Conservation (phyloP, 1,140 invertebrate genomes). For the Drosophila orosa region DNA sequence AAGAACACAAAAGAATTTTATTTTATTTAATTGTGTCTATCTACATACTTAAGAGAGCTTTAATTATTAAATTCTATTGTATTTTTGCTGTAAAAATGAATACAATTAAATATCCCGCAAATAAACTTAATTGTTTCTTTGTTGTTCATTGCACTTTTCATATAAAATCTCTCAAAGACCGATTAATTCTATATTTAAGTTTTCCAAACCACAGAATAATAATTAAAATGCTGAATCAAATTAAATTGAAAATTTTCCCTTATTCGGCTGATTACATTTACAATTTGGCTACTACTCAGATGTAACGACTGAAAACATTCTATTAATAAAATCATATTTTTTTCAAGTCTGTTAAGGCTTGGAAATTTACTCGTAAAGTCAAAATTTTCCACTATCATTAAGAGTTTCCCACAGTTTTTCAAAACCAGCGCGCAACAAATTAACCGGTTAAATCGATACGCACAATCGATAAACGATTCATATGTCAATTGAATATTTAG, state of each 20-base stretch:
- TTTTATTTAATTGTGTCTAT: background rate
- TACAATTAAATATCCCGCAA: no score
- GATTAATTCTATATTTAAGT: no score
- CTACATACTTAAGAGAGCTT: background rate
- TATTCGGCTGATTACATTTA: no score
- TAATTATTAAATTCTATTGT: background rate
- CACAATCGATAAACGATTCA: constrained; percentile 34
- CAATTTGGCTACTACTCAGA: no score
- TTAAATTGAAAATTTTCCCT: no score
- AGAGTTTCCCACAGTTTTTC: background rate
- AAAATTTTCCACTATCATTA: background rate
- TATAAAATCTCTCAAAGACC: no score
- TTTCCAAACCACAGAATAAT: no score
- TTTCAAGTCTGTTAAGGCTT: background rate
- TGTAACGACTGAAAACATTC: no score
- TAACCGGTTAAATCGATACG: constrained; percentile 24
- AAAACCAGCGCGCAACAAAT: background rate
- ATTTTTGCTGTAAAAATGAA: background rate
- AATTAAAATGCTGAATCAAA: no score
- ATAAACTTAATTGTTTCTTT: no score
- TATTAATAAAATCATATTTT: no score
- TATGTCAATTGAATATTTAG: constrained; percentile 20
- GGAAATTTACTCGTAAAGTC: background rate
- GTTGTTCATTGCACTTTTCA: no score
- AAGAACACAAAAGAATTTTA: background rate